Evolutionary conservation across 2,113 vertebrate species (phyloP).

Genomic region (Rana temporaria): DNA sequence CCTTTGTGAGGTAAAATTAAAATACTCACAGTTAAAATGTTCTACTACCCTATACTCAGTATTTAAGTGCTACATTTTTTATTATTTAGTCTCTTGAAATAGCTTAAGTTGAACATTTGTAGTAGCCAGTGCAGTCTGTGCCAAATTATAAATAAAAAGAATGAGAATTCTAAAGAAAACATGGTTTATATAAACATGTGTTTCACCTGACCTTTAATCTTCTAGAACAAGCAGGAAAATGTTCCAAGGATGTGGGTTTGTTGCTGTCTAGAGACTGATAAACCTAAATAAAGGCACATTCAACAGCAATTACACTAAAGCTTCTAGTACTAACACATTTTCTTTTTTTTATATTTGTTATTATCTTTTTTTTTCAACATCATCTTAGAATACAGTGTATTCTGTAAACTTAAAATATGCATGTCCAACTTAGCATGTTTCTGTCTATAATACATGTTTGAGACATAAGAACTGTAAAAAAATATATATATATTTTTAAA

Average conservation of each 20-base stretch:
- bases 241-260: constrained; percentile 69
- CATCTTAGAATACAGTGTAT: constrained; percentile 76
- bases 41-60: too few species aligned
- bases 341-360: constrained; percentile 74
- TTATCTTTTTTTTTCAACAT: neutral
- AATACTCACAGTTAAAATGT: too few species aligned
- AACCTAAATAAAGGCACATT: constrained; percentile 77
- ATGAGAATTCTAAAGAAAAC: neutral
- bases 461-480: constrained; percentile 52
- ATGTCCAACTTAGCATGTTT: constrained; percentile 68
- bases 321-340: constrained; percentile 73
- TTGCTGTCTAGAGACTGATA: constrained; percentile 80
- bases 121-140: too few species aligned
- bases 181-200: constrained; percentile 69
- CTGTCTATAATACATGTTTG: constrained; percentile 70
- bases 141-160: too few species aligned
- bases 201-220: constrained; percentile 80
- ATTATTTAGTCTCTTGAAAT: too few species aligned
- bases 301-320: constrained; percentile 74
- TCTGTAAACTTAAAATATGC: constrained; percentile 70
- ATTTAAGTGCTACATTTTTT: too few species aligned
- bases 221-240: constrained; percentile 69
- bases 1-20: too few species aligned
- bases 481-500: too few species aligned
- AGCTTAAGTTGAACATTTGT: too few species aligned